A percentile compares a stretch with the other conserved stretches of the same genome.
Evolutionary conservation across 2,888 invertebrate species (phyloP).

Genomic region (Catocala nupta): DNA sequence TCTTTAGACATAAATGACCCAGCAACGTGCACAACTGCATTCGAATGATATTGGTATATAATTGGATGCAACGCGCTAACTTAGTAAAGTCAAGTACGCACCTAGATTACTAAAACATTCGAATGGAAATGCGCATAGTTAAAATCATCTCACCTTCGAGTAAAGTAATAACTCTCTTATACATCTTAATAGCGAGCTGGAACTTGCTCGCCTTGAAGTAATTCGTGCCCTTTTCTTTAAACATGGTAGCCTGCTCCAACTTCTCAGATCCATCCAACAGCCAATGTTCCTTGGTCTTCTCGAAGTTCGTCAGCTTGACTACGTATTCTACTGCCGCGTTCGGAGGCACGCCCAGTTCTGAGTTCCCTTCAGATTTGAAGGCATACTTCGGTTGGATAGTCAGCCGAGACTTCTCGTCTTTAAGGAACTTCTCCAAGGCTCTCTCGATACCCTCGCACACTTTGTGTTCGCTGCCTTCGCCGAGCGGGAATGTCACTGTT

Average conservation of each 20-base stretch:
- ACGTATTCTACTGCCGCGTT: slow-evolving; percentile 93
- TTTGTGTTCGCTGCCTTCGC: slow-evolving; percentile 93
- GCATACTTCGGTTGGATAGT: slow-evolving; percentile 93
- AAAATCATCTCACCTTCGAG: slow-evolving; percentile 77
- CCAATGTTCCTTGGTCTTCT: slow-evolving; percentile 94
- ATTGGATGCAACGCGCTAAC: too few relatives aligned
- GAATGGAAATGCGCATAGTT: too few relatives aligned
- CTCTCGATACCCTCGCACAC: slow-evolving; percentile 94
- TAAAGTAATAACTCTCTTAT: slow-evolving; percentile 91
- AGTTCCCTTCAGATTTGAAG: slow-evolving; percentile 91
- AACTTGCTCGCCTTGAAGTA: slow-evolving; percentile 95
- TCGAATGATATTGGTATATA: too few relatives aligned
- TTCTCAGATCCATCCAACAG: slow-evolving; percentile 93
- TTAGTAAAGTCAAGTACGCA: too few relatives aligned
- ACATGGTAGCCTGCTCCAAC: slow-evolving; percentile 92
- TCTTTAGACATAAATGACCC: too few relatives aligned
- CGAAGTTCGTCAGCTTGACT: slow-evolving; percentile 94
- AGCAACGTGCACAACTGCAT: too few relatives aligned
- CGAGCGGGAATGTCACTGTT: slow-evolving; percentile 93
- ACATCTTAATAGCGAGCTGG: slow-evolving; percentile 94
- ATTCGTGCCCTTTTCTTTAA: slow-evolving; percentile 96
- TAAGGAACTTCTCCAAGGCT: slow-evolving; percentile 93
- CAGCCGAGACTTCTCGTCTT: slow-evolving; percentile 92
- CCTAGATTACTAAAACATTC: too few relatives aligned
- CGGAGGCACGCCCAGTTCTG: slow-evolving; percentile 91